Conservation (phyloP, 2,113 vertebrate species). For the Etia nguti region DNA sequence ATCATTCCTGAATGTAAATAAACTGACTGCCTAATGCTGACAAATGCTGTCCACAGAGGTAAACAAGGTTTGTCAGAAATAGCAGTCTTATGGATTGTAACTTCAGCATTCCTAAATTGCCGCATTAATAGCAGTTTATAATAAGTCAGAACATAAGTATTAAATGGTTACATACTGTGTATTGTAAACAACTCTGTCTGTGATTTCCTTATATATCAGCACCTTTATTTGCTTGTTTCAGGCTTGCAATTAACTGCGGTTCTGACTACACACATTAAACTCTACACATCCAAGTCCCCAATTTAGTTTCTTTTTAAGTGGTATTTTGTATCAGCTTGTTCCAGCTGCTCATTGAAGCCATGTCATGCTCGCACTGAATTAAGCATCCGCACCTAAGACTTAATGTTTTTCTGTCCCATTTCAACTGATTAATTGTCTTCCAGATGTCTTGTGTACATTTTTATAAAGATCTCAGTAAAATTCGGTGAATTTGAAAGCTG, state of each 20-base stretch:
- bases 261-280: not conserved
- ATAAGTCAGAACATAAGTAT: not conserved
- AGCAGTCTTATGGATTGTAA: not conserved
- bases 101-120: not conserved
- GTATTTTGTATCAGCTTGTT: not conserved
- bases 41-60: not conserved
- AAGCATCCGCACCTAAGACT: not conserved
- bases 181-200: not conserved
- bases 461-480: not conserved
- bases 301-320: not conserved
- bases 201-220: not conserved
- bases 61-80: not conserved
- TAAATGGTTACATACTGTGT: not conserved
- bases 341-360: not conserved
- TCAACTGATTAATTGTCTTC: not conserved
- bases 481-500: not conserved
- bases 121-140: not conserved
- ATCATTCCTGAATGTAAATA: not conserved
- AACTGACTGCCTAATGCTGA: not conserved
- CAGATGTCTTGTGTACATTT: not conserved
- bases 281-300: not conserved
- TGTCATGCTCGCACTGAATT: not conserved
- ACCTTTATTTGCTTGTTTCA: not conserved
- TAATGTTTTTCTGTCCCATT: not conserved
- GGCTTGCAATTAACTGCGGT: not conserved